These are phyloP conservation scores for Ochotona princeps DNA, from an alignment of 2,113 vertebrate genomes.

Conservation along the genomic window DNA sequence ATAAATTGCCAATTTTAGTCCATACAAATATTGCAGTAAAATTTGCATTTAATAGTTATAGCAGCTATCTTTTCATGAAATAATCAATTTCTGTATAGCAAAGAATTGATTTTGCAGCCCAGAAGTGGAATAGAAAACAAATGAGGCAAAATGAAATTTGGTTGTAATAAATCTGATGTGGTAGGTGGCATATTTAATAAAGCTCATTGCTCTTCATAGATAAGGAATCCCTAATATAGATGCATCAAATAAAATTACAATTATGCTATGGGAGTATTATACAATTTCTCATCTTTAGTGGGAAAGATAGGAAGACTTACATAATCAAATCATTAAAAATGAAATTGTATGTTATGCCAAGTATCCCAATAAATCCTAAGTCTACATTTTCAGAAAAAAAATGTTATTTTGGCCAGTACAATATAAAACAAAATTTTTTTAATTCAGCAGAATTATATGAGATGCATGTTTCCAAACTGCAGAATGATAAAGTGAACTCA, in stretches of 20 bases:
- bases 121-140: constrained; percentile 66
- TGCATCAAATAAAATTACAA: constrained; percentile 77
- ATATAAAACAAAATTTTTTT: background rate
- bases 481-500: constrained; percentile 49
- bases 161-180: constrained; percentile 79
- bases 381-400: constrained; percentile 68
- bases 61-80: constrained; percentile 49
- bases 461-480: constrained; percentile 59
- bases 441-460: constrained; percentile 37
- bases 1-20: constrained; percentile 32
- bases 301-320: constrained; percentile 72
- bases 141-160: constrained; percentile 73
- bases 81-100: constrained; percentile 64
- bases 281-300: constrained; percentile 67
- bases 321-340: constrained; percentile 78
- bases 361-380: constrained; percentile 68
- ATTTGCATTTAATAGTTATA: constrained; percentile 59
- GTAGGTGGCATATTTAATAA: constrained; percentile 71
- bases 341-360: constrained; percentile 71
- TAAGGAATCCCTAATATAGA: constrained; percentile 68
- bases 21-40: constrained; percentile 19
- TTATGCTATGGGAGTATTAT: constrained; percentile 68
- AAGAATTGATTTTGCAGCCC: constrained; percentile 48
- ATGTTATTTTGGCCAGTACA: constrained; percentile 42
- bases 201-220: constrained; percentile 76